Evolutionary conservation across 92 coral and sea anemone species (phyloP).

Genomic region (Isaurus tuberculatus): DNA sequence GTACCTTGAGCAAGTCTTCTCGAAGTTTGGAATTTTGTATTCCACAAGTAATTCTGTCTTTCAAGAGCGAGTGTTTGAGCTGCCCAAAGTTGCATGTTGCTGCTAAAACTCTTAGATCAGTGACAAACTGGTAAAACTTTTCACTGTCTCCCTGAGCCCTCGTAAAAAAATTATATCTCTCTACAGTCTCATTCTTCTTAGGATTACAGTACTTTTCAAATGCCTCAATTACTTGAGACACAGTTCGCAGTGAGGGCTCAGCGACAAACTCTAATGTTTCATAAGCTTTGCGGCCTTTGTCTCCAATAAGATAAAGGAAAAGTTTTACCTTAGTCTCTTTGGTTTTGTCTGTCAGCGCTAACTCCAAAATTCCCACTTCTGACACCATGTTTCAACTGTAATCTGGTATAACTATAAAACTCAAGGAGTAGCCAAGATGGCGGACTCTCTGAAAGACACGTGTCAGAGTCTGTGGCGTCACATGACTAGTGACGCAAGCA

Average conservation of each 20-base stretch:
- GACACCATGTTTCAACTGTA: too few relatives aligned
- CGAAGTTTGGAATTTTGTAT: slow-evolving; percentile 32
- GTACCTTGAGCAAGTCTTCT: slow-evolving; percentile 46
- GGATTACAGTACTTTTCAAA: slow-evolving; percentile 51
- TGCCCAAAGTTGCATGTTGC: slow-evolving; percentile 52
- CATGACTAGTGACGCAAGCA: too few relatives aligned
- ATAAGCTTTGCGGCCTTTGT: slow-evolving; percentile 56
- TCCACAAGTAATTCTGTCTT: slow-evolving; percentile 53
- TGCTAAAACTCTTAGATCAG: slow-evolving; percentile 47
- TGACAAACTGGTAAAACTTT: slow-evolving; percentile 53
- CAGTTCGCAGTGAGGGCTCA: slow-evolving; percentile 39
- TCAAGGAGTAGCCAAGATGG: too few relatives aligned
- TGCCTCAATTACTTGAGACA: slow-evolving; percentile 30
- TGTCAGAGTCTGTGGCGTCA: too few relatives aligned
- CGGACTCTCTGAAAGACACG: too few relatives aligned
- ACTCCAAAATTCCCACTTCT: too few relatives aligned
- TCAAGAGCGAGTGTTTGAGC: slow-evolving; percentile 47
- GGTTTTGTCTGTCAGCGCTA: slow-evolving; percentile 52
- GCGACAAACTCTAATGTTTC: slow-evolving; percentile 38
- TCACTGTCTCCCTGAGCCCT: slow-evolving; percentile 47
- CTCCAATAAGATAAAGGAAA: slow-evolving; percentile 53
- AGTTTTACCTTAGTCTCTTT: slow-evolving; percentile 58
- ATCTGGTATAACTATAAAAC: too few relatives aligned
- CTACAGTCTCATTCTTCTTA: slow-evolving; percentile 55
- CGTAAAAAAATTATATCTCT: slow-evolving; percentile 51